Base-by-base conservation (phyloP, 2,113 vertebrate genomes). In the Mesoclemmys tuberculata region DNA sequence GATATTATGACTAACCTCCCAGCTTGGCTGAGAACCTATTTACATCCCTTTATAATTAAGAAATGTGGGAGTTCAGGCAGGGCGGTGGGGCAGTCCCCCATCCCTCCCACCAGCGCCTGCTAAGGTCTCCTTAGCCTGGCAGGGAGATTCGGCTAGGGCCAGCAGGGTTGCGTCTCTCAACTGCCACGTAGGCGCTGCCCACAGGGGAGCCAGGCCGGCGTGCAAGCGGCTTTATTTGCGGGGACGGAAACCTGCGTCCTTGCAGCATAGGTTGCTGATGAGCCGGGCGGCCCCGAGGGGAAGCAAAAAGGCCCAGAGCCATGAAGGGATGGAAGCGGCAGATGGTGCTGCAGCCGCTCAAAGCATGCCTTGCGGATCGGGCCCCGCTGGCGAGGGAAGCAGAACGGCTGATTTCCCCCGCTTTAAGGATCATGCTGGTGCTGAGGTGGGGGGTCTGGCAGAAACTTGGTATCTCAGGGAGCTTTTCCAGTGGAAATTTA, bases 11-110 rank as follows among this genome's bases (percentile, higher is more conserved):
- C 85, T 84, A 75, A 91, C 92, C 1, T 1, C 83, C 82, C 31
- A 8, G 1, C 87, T 94, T 48, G 80, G 49, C 79, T 52, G 18
- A 2, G 48, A 80, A 54, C 90, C 81, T 55, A 16, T 61, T 83
- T 82, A 7, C 35, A 3, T 78, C 75, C 90, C 77, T 18, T 90
- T 38, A 58, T 10, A 71, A 83, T 0, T 71, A 82, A 88, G 52
- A 80, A 96, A 90, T 49, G 48, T 1, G 0, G 0, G 3, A 79
- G 88, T 41, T 61, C 61, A 21, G 49, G 77, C 0, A 0, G 16
- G 1, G 93, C 91, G 64, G 85, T 7, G 89, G 82, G 64, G 78
- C 0, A 3, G 80, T 74, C 92, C 93, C 4, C 1, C 24, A n/a
- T n/a, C 6, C 18, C 51, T 16, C 16, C 3, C 14, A 27, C 38